Base-by-base conservation (phyloP, 2,113 vertebrate species). In the Cinclus cinclus region DNA sequence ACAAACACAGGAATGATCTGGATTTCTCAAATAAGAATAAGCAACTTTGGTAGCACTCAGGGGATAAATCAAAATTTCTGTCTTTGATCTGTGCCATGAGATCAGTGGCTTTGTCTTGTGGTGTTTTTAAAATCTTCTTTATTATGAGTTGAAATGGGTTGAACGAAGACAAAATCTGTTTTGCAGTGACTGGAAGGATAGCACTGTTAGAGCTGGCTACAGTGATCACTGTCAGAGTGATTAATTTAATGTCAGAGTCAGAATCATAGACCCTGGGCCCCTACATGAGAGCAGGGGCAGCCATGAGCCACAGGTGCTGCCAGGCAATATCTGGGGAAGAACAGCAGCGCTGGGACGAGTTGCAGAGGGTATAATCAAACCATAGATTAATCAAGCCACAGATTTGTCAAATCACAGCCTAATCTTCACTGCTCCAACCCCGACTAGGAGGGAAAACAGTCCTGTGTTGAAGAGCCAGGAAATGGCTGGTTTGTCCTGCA, bases 381-480 rank as follows among this genome's bases (percentile, higher is more conserved):
- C 14, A 30, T 2, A n/a, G 63, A 53, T 49, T 24, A 56, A 91
- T 62, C 77, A 56, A 70, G 69, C n/a, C 39, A 68, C 4, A 55
- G 30, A 41, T 63, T 11, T 3, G 1, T 18, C 31, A 77, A 85
- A 89, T 24, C 33, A 31, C 6, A 53, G 52, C 46, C 44, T 31
- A 28, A 93, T 49, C 71, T 58, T n/a, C 69, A 70, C 15, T 27
- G 42, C 80, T 85, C 59, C 59, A 46, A 33, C 50, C 15, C 37
- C 6, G 20, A 28, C 39, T 67, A 70, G 41, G 27, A 87, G 50
- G 7, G 31, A 41, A 78, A 44, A 50, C 46, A 69, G 33, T 49
- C n/a, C 82, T 12, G 41, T 15, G 59, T 41, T 69, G 47, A 86
- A 63, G 10, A 74, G 88, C 27, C 94, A 96, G 96, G 97, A 97